phyloP scores from a whole-genome alignment of 2,113 vertebrate genomes.

The Symphodus melops region DNA sequence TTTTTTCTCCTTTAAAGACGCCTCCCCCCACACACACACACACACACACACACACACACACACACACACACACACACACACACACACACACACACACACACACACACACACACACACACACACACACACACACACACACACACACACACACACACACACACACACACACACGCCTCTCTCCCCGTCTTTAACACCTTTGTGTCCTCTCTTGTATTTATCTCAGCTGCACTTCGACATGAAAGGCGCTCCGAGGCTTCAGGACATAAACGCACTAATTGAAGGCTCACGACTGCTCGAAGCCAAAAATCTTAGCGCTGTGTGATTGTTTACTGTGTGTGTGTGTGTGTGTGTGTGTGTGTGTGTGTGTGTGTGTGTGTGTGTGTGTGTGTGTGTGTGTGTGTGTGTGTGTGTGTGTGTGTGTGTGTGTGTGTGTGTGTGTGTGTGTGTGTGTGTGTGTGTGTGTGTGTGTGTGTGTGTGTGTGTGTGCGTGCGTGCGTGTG shows the following conservation, averaged over 20 bases:
- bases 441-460: not conserved
- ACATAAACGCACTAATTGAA: slow-evolving; percentile 56
- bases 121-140: no score
- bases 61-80: no score
- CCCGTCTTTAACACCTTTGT: not conserved
- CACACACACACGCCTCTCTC: no score
- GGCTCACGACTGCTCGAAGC: slow-evolving; percentile 10
- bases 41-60: no score
- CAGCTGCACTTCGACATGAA: slow-evolving; percentile 54
- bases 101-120: no score
- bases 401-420: not conserved
- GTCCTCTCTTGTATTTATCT: slow-evolving; percentile 27
- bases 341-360: not conserved
- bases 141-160: no score
- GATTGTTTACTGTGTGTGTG: not conserved
- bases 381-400: not conserved
- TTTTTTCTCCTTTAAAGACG: slow-evolving; percentile 9
- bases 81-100: no score
- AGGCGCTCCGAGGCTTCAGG: slow-evolving; percentile 33
- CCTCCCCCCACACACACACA: not conserved
- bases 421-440: not conserved
- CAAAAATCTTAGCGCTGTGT: not conserved
- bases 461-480: not conserved
- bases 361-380: not conserved
- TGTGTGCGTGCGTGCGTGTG: no score